phyloP scores from a whole-genome alignment of 1,140 invertebrate species.

The Lepeophtheirus salmonis region DNA sequence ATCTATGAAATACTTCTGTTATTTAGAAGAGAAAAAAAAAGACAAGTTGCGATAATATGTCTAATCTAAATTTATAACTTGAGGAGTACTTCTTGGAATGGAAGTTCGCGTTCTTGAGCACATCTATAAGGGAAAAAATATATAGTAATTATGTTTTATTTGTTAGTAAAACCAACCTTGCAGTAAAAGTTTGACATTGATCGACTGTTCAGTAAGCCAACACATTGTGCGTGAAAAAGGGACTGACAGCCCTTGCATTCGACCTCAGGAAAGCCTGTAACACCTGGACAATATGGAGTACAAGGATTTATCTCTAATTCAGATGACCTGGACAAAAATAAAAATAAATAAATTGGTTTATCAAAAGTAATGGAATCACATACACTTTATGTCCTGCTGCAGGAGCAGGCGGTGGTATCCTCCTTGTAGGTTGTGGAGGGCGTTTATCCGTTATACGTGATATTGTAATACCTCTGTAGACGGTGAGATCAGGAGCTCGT shows the following conservation, averaged over 20 bases:
- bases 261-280: slow-evolving; percentile 10
- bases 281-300: slow-evolving; percentile 17
- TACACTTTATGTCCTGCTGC: too few relatives aligned
- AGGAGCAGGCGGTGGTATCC: background rate
- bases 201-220: background rate
- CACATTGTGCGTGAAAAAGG: slow-evolving; percentile 16
- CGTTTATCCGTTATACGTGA: background rate
- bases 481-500: background rate
- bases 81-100: background rate
- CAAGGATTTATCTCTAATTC: slow-evolving; percentile 8
- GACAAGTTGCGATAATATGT: too few relatives aligned
- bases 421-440: background rate
- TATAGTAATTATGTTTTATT: background rate
- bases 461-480: background rate
- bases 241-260: slow-evolving; percentile 17
- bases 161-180: background rate
- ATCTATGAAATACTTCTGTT: too few relatives aligned
- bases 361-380: too few relatives aligned
- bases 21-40: too few relatives aligned
- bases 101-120: background rate
- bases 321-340: background rate
- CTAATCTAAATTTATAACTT: background rate
- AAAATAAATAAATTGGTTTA: too few relatives aligned
- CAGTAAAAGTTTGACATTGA: background rate
- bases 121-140: background rate